These are phyloP conservation scores for Bombyx mori DNA, from an alignment of 1,140 invertebrate species.

Conservation along the genomic window ASM3026992v2 NC_085111.1:6226501-6227000, in stretches of 20 bases:
- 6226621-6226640: conserved; percentile 73
- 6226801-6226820: conserved; percentile 78
- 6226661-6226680: conserved; percentile 77
- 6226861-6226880: conserved; percentile 75
- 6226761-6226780: conserved; percentile 71
- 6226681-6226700: conserved; percentile 75
- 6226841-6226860: conserved; percentile 77
- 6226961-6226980: conserved; percentile 75
- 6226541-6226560: conserved; percentile 77
- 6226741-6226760: conserved; percentile 73
- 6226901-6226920: conserved; percentile 64
- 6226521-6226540: conserved; percentile 74
- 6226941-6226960: conserved; percentile 79
- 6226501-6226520: conserved; percentile 76
- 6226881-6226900: conserved; percentile 76
- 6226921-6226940: conserved; percentile 67
- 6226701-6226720: conserved; percentile 77
- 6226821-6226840: conserved; percentile 74
- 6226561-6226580: conserved; percentile 74
- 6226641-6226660: conserved; percentile 78
- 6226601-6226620: conserved; percentile 77
- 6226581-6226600: conserved; percentile 75
- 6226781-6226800: conserved; percentile 75
- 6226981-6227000: conserved; percentile 74
- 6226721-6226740: conserved; percentile 78